Evolutionary conservation across 2,113 vertebrate species (phyloP).

Genomic region (Nesospiza acunhae): DNA sequence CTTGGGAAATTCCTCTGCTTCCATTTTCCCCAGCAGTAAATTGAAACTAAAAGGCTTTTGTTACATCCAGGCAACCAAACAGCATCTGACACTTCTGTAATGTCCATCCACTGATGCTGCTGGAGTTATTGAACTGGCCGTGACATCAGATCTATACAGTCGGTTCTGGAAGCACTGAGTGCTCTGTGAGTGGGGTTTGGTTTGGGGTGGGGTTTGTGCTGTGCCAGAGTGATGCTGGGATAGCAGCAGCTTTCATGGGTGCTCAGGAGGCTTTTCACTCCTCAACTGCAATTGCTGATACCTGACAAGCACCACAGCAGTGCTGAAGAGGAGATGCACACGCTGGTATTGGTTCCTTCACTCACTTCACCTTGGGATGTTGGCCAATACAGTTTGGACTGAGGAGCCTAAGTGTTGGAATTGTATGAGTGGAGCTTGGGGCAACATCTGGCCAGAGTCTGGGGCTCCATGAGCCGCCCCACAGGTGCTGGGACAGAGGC

Average conservation of each 20-base stretch:
- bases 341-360: fast-evolving
- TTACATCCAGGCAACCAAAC: background rate
- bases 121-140: background rate
- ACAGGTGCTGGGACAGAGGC: background rate
- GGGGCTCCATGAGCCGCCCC: fast-evolving
- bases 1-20: background rate
- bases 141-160: constrained; percentile 5
- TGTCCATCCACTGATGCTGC: background rate
- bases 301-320: background rate
- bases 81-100: background rate
- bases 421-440: background rate
- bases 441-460: background rate
- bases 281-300: background rate
- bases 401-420: background rate
- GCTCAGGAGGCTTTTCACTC: background rate
- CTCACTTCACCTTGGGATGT: background rate
- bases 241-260: background rate
- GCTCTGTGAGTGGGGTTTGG: background rate
- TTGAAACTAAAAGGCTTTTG: constrained; percentile 27
- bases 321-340: background rate
- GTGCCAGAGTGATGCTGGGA: background rate
- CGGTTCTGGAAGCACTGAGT: background rate
- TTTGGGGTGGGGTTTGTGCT: background rate
- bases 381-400: background rate
- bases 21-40: constrained; percentile 27